Evolutionary conservation across 2,113 vertebrate species (phyloP).

Genomic region (Melanotaenia duboulayi): DNA sequence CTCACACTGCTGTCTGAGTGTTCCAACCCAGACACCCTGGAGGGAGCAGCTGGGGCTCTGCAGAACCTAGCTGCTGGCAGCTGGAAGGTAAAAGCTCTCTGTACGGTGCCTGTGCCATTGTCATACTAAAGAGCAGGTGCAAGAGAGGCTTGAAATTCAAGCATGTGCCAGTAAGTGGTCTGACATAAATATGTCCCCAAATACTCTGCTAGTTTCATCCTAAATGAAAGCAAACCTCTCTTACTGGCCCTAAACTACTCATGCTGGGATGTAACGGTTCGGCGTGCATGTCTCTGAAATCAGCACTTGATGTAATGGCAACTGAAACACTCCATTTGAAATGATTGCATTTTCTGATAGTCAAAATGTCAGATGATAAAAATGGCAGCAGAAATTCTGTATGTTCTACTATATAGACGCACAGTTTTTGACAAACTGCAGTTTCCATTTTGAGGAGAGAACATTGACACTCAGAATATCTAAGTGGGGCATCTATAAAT

Average conservation of each 20-base stretch:
- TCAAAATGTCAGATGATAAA: too few relatives aligned
- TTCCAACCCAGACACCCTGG: conserved; percentile 98
- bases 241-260: not conserved
- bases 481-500: not conserved
- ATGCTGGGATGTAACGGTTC: not conserved
- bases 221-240: not conserved
- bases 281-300: conserved; percentile 1
- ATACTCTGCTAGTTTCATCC: conserved; percentile 7
- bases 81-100: conserved; percentile 91
- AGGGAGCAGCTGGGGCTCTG: conserved; percentile 96
- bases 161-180: conserved; percentile 12
- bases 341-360: not conserved
- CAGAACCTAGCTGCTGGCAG: conserved; percentile 99
- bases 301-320: not conserved
- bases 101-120: conserved; percentile 13
- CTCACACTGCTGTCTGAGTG: conserved; percentile 99
- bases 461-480: not conserved
- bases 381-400: too few relatives aligned
- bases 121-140: conserved; percentile 41
- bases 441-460: not conserved
- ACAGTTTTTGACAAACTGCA: too few relatives aligned
- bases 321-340: not conserved
- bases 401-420: not conserved
- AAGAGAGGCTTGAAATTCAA: conserved; percentile 8
- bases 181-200: not conserved